Percentiles rank a stretch among this genome's conserved stretches.
These are phyloP conservation scores for Drosophila histrio DNA, from an alignment of 2,888 invertebrate genomes.

Conservation along the genomic window DNA sequence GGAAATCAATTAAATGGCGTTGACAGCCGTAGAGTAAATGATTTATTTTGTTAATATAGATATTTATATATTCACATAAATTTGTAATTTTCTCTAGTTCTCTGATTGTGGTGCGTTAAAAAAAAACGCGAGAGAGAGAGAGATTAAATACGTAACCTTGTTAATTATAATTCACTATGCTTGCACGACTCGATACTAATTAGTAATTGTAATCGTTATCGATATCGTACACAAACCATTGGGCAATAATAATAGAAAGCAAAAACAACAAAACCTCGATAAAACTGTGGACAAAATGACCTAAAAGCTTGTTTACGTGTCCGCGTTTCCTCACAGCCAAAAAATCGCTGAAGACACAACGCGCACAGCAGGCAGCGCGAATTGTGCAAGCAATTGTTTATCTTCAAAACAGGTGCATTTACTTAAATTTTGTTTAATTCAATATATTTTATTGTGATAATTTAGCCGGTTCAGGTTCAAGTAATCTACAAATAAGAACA, in stretches of 20 bases:
- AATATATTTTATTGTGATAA: neutral
- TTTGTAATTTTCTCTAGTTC: no score
- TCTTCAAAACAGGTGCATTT: conserved; percentile 46
- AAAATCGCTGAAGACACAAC: conserved; percentile 37
- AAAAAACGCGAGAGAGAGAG: no score
- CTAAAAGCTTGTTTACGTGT: conserved; percentile 74
- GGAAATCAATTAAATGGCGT: no score
- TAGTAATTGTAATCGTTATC: conserved; percentile 40
- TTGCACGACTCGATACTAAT: conserved; percentile 2
- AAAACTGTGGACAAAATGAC: conserved; percentile 50
- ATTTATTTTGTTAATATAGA: no score
- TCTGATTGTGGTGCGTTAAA: no score
- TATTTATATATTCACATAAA: no score
- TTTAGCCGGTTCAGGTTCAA: conserved; percentile 1
- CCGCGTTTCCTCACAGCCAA: conserved; percentile 57
- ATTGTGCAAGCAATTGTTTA: conserved; percentile 34
- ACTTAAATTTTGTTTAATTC: conserved; percentile 7
- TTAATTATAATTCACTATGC: no score
- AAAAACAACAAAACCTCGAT: conserved; percentile 37
- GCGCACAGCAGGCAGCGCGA: conserved; percentile 26
- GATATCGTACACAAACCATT: conserved; percentile 38
- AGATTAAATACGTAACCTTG: no score
- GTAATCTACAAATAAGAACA: neutral
- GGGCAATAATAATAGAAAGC: conserved; percentile 24
- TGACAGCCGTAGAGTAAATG: no score